Evolutionary conservation across 23 tunicate genomes (phyloP).

Genomic region (Trididemnum clinides): DNA sequence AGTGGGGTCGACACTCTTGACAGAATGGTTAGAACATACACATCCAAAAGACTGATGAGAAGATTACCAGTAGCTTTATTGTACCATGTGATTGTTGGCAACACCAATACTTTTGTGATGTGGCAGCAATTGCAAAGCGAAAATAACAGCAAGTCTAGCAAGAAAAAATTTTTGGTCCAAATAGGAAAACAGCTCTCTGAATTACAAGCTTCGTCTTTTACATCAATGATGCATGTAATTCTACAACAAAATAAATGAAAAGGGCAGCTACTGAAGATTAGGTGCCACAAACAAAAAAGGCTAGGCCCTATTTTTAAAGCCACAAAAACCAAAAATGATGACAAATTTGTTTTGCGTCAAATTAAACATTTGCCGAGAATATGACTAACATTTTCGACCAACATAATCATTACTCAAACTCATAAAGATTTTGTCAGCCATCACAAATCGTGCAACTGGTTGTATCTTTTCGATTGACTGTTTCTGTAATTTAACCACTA

Average conservation of each 20-base stretch:
- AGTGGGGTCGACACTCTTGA: too few species aligned
- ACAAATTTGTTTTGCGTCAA: too few species aligned
- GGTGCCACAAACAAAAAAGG: too few species aligned
- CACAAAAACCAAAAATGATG: too few species aligned
- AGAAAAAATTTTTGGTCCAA: not conserved
- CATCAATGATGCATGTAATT: not conserved
- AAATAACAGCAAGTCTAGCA: not conserved
- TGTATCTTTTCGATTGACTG: not conserved
- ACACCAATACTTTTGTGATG: not conserved
- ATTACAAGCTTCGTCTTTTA: not conserved
- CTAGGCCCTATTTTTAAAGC: too few species aligned
- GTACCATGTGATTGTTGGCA: not conserved
- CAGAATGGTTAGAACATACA: too few species aligned
- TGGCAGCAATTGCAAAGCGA: too few species aligned
- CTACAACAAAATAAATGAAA: not conserved
- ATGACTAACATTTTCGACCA: too few species aligned
- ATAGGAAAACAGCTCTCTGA: not conserved
- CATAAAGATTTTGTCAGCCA: too few species aligned
- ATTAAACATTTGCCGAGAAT: too few species aligned
- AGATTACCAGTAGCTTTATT: not conserved
- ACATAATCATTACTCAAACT: too few species aligned
- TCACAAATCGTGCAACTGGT: not conserved
- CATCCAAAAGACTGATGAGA: not conserved
- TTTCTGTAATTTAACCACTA: not conserved
- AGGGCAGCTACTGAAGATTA: too few species aligned